These are phyloP conservation scores for Zeuzera pyrina DNA, from an alignment of 2,888 invertebrate genomes.

Conservation along the genomic window DNA sequence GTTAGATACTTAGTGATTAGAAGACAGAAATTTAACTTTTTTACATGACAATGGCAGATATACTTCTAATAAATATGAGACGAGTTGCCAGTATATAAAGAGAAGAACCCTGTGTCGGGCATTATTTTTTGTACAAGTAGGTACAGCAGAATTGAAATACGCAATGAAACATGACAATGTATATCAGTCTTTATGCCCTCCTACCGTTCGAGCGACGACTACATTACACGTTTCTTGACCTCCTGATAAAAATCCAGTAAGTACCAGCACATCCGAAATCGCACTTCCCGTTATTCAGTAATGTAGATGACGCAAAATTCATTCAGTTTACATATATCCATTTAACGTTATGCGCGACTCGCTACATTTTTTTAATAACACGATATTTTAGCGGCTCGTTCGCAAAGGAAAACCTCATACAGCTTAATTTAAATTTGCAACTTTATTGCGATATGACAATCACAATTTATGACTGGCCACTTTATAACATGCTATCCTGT, in stretches of 20 bases:
- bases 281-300: slow-evolving; percentile 39
- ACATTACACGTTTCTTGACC: slow-evolving; percentile 30
- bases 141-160: too few species aligned
- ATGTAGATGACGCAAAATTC: slow-evolving; percentile 34
- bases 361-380: slow-evolving; percentile 10
- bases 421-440: slow-evolving; percentile 42
- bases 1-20: too few species aligned
- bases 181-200: slow-evolving; percentile 22
- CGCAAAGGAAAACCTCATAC: slow-evolving; percentile 25
- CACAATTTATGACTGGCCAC: too few species aligned
- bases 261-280: slow-evolving; percentile 18
- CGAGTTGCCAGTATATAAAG: too few species aligned
- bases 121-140: too few species aligned
- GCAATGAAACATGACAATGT: too few species aligned
- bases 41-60: too few species aligned
- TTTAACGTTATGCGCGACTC: slow-evolving; percentile 9
- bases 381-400: slow-evolving; percentile 16
- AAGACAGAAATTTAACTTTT: too few species aligned
- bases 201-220: slow-evolving; percentile 15
- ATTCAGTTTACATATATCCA: slow-evolving; percentile 23
- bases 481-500: too few species aligned
- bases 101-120: too few species aligned
- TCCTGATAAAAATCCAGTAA: slow-evolving; percentile 23
- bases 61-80: too few species aligned
- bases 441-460: slow-evolving; percentile 26